Conservation (phyloP, 2,113 vertebrate genomes). For the Neolamprologus modestus region DNA sequence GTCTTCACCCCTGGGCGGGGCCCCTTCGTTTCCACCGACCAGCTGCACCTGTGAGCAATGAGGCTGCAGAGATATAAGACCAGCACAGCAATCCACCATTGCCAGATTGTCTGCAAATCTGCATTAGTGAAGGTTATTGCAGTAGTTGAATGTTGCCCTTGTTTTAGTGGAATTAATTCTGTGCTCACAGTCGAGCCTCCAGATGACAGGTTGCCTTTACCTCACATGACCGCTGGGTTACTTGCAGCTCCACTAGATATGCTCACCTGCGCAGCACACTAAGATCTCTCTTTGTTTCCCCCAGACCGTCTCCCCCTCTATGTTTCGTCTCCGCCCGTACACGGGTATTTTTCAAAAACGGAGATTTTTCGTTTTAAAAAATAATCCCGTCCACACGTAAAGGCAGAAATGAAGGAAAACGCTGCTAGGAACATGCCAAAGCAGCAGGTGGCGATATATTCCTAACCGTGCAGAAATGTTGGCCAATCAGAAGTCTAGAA, state of each 20-base stretch:
- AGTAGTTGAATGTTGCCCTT: background rate
- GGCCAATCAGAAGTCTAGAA: no score
- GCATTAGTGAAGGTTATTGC: background rate
- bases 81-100: background rate
- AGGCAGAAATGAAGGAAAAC: no score
- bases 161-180: background rate
- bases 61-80: background rate
- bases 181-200: accelerated
- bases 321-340: accelerated
- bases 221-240: accelerated
- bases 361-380: background rate
- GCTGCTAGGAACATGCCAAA: no score
- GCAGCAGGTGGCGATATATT: accelerated
- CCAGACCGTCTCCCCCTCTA: background rate
- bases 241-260: background rate
- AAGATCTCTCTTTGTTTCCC: background rate
- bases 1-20: background rate
- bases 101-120: accelerated
- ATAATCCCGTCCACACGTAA: no score
- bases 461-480: no score
- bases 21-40: accelerated
- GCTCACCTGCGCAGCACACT: background rate
- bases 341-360: accelerated
- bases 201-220: background rate
- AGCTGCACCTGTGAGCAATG: background rate